Base-by-base conservation (phyloP, 2,113 vertebrate genomes). In the Taxidea taxus region DNA sequence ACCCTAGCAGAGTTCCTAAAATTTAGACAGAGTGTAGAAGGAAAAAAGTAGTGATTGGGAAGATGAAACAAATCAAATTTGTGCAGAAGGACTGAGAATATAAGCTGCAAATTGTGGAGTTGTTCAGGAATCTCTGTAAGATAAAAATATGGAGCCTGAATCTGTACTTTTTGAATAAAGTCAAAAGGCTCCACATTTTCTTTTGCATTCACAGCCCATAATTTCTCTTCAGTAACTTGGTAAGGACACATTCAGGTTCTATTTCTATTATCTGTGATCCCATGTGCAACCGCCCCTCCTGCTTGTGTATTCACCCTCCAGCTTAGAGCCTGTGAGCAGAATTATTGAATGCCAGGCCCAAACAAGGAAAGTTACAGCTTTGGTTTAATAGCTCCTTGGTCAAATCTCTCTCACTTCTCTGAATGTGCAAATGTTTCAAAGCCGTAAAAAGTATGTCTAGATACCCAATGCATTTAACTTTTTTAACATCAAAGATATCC, bases 361-460 rank as follows among this genome's bases (percentile, higher is more conserved):
- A 94, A 98, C 21, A 81, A 96, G 23, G 34, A 83, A 93, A 83
- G 77, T 66, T 56, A 80, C 66, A 93, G 20, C 39, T 94, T 88
- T 13, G 16, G 56, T 94, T 96, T 95, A 90, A 87, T 86, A 88
- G 87, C 72, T 92, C 23, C 83, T 89, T 83, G n/a, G 42, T 81
- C 81, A 96, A 84, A 93, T 68, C 85, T 64, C 37, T 94, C 91
- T 93, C 54, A 87, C 87, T 94, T 29, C 7, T 92, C 49, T 96
- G 93, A 94, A 96, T 44, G 10, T 87, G 4, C 25, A 87, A 84
- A 80, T 90, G 54, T 66, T 92, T 92, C 77, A 97, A 89, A 95
- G 29, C 85, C 95, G 9, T 94, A 92, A 96, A 96, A 97, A 84
- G 44, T 83, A 10, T 82, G 29, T 93, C 42, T 91, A 70, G 29